phyloP scores from a whole-genome alignment of 2,888 invertebrate genomes.

The Petrolisthes cinctipes region DNA sequence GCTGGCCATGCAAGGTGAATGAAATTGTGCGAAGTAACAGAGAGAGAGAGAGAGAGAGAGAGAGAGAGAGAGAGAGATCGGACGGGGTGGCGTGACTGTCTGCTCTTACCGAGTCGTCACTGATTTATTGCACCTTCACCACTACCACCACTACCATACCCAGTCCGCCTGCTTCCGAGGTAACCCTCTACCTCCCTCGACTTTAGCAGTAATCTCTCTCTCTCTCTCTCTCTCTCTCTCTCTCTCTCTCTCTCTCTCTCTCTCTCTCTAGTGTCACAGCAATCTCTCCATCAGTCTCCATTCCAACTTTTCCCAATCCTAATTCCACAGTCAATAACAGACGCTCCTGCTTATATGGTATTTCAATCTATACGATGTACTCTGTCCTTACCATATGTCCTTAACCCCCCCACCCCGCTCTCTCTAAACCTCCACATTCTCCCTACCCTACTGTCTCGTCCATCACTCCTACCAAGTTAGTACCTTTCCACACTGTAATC shows the following conservation, averaged over 20 bases:
- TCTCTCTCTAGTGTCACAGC: too few species aligned
- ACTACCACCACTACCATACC: too few species aligned
- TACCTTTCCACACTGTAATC: too few species aligned
- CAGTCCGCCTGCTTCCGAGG: background rate
- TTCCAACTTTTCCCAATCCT: background rate
- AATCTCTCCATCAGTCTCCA: background rate
- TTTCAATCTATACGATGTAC: too few species aligned
- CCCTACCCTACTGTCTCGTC: too few species aligned
- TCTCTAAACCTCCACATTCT: too few species aligned
- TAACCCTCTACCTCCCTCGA: conserved; percentile 10
- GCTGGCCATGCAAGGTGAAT: too few species aligned
- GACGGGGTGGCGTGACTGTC: conserved; percentile 26
- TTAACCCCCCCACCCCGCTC: too few species aligned
- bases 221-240: background rate
- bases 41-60: background rate
- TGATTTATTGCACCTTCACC: conserved; percentile 33
- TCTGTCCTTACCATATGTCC: too few species aligned
- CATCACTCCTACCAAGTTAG: too few species aligned
- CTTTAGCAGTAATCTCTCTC: background rate
- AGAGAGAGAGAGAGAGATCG: background rate
- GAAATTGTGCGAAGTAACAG: background rate
- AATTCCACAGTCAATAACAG: too few species aligned
- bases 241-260: background rate
- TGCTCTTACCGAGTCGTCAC: conserved; percentile 38
- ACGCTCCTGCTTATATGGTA: too few species aligned